These are phyloP conservation scores for Cyanoderma ruficeps DNA, from an alignment of 2,113 vertebrate genomes.

Conservation along the genomic window DNA sequence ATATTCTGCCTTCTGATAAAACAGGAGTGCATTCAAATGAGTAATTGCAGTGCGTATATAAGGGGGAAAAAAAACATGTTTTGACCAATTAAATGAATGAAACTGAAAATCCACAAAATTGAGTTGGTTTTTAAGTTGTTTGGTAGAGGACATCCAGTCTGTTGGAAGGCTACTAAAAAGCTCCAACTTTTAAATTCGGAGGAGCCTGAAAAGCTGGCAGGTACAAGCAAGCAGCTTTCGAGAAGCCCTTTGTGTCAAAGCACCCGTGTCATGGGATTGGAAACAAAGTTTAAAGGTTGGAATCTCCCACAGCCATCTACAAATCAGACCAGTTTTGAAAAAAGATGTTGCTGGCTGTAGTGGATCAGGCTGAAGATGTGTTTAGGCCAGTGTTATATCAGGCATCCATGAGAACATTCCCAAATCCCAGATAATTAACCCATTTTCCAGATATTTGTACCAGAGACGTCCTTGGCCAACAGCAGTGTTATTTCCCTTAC, in stretches of 20 bases:
- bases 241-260: neutral
- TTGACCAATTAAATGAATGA: neutral
- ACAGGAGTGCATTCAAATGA: slow-evolving; percentile 40
- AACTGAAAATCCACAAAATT: neutral
- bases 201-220: neutral
- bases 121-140: neutral
- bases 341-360: neutral
- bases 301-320: neutral
- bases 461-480: neutral
- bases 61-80: neutral
- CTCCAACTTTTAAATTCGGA: neutral
- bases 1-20: slow-evolving; percentile 57
- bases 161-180: neutral
- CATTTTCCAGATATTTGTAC: neutral
- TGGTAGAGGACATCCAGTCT: neutral
- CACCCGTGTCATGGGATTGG: neutral
- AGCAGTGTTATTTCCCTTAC: neutral
- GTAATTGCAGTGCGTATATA: neutral
- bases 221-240: neutral
- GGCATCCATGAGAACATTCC: neutral
- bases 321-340: neutral
- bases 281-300: neutral
- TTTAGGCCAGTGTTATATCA: neutral
- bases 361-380: neutral
- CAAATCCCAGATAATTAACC: neutral